phyloP scores from a whole-genome alignment of 2,888 invertebrate species.

The Arenicola marina region DNA sequence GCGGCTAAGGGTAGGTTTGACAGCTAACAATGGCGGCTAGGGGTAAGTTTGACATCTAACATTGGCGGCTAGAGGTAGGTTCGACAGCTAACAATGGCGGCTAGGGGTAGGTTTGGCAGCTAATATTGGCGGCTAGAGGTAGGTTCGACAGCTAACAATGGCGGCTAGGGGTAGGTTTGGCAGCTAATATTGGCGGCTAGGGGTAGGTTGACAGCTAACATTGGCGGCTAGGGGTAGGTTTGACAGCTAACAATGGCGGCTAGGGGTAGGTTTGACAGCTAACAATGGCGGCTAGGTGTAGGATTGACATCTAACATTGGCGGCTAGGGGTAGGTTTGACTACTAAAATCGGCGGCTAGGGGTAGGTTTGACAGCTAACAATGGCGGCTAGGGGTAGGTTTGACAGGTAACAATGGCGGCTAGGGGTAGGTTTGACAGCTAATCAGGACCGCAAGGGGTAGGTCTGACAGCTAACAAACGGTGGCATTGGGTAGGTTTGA shows the following conservation, averaged over 20 bases:
- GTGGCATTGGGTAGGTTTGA: slow-evolving; percentile 40
- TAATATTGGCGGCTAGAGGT: no score
- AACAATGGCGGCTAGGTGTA: no score
- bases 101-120: slow-evolving; percentile 35
- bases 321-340: slow-evolving; percentile 40
- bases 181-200: no score
- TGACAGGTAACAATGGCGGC: slow-evolving; percentile 39
- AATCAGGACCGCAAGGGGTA: no score
- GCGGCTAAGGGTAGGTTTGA: slow-evolving; percentile 40
- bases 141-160: slow-evolving; percentile 40
- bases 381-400: slow-evolving; percentile 43
- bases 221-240: slow-evolving; percentile 43
- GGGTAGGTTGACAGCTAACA: slow-evolving; percentile 38
- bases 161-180: slow-evolving; percentile 40
- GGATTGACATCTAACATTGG: slow-evolving; percentile 40
- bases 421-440: slow-evolving; percentile 36
- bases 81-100: slow-evolving; percentile 42
- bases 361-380: no score
- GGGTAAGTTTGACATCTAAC: slow-evolving; percentile 37
- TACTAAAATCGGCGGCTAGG: no score
- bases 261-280: slow-evolving; percentile 36
- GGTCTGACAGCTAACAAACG: slow-evolving; percentile 39
- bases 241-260: slow-evolving; percentile 39
- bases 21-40: slow-evolving; percentile 41
- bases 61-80: no score